Conservation (phyloP, 2,113 vertebrate genomes). For the Nannobrachium achirus region DNA sequence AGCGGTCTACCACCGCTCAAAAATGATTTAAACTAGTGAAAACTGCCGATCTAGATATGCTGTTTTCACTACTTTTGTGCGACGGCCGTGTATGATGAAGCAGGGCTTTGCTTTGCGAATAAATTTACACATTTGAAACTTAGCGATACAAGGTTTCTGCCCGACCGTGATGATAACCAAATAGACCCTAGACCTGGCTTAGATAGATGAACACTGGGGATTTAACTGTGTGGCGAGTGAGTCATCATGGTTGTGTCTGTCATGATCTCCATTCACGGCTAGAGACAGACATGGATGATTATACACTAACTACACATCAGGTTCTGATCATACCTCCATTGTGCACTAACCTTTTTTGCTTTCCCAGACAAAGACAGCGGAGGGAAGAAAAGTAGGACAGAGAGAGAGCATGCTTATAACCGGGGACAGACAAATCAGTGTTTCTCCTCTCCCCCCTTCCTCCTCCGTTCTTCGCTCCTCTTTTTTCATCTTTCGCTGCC, state of each 20-base stretch:
- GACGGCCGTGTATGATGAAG: too few relatives aligned
- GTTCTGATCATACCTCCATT: constrained; percentile 8
- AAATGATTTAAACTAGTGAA: too few relatives aligned
- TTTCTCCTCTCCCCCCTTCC: background rate
- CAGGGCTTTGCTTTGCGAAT: too few relatives aligned
- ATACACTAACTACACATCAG: background rate
- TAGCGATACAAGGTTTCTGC: too few relatives aligned
- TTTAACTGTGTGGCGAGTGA: background rate
- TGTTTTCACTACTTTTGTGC: too few relatives aligned
- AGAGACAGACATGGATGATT: background rate
- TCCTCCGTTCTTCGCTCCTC: background rate
- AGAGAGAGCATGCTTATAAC: background rate
- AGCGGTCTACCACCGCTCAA: too few relatives aligned
- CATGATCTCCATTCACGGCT: background rate
- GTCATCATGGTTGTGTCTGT: background rate
- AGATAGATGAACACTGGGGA: too few relatives aligned
- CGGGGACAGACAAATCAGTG: background rate
- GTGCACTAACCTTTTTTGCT: background rate
- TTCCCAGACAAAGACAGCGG: background rate
- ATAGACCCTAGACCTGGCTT: too few relatives aligned
- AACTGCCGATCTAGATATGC: too few relatives aligned
- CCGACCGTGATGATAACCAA: background rate
- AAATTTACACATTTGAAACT: too few relatives aligned
- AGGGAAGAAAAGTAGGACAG: background rate
- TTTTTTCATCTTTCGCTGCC: background rate